Base-by-base conservation (phyloP, 2,113 vertebrate species). In the Thunnus maccoyii region DNA sequence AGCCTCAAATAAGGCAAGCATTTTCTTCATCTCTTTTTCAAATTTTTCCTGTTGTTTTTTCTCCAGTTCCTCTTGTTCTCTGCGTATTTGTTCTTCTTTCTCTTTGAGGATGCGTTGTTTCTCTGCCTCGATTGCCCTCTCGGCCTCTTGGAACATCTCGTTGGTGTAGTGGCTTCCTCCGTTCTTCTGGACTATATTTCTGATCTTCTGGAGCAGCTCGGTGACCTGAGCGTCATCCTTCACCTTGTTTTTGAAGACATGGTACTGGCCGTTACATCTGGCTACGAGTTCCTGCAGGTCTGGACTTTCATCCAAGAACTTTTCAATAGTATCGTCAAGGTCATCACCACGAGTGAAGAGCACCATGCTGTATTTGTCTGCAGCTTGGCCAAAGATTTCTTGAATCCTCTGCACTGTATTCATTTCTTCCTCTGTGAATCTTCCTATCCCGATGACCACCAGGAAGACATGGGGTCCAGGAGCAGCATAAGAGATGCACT, bases 361-460 rank as follows among this genome's bases (percentile, higher is more conserved):
- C 50, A 71, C 76, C 66, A 71, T 64, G 67, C 75, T 69, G 56
- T 77, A 41, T 52, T 6, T 78, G 51, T 72, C 12, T 25, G 69
- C 46, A 27, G n/a, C 69, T 15, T 66, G 6, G 8, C 78, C 61
- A 4, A 66, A 80, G 10, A 52, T 44, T 8, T 72, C 18, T 16
- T 80, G 61, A 66, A 80, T 80, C 20, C 0, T 57, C n/a, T 79
- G 18, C 25, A 79, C 68, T 2, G 51, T 65, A 18, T 65, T 18
- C 51, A 57, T 80, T 3, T 74, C 63, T 6, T 76, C 72, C 0
- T 12, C n/a, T 10, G 72, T 64, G 57, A 9, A 76, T 70, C 63
- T 63, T 8, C 9, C 65, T 41, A 75, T 48, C 16, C 0, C 18
- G 51, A 80, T 30, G 4, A 30, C 27, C 27, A 30, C 4, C 27